Percentiles rank a stretch among this genome's conserved stretches.
Evolutionary conservation across 2,888 invertebrate genomes (phyloP).

Genomic region (Pedicia rivosa): DNA sequence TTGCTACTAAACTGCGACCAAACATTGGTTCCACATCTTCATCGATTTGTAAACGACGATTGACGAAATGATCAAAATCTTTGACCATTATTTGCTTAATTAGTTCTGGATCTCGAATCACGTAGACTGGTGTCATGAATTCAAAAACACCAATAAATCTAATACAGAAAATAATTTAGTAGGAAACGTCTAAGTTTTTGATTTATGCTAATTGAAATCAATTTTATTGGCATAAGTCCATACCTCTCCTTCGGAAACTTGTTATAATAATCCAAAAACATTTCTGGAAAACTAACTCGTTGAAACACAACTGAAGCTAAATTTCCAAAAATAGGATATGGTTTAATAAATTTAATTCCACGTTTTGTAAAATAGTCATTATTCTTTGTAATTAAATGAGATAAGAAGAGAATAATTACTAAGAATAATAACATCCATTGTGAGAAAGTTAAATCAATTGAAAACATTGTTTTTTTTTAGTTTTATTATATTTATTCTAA

Average conservation of each 20-base stretch:
- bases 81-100: no score
- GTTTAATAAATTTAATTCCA: neutral
- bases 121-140: no score
- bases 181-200: no score
- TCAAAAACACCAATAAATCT: no score
- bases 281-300: neutral
- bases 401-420: neutral
- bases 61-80: neutral
- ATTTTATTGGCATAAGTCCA: no score
- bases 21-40: slow-evolving; percentile 7
- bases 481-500: no score
- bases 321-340: neutral
- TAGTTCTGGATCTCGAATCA: no score
- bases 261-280: neutral
- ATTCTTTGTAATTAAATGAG: neutral
- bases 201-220: no score
- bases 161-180: no score
- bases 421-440: no score
- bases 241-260: neutral
- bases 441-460: no score
- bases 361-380: neutral
- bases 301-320: neutral
- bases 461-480: no score
- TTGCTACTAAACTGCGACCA: slow-evolving; percentile 7
- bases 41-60: slow-evolving; percentile 6